phyloP scores from a whole-genome alignment of 2,888 invertebrate genomes.

The Panorpa germanica region DNA sequence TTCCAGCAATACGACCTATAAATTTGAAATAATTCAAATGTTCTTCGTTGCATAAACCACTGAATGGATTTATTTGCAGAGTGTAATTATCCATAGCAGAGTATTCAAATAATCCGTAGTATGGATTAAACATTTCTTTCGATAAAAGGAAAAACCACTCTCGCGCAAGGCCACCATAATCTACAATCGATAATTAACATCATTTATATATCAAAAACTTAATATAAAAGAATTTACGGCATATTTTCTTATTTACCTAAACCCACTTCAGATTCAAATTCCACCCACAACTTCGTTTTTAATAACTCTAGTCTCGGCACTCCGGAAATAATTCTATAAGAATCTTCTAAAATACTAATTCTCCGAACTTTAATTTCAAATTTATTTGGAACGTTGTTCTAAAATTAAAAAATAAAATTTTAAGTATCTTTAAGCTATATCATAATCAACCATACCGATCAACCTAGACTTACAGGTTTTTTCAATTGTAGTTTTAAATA shows the following conservation, averaged over 20 bases:
- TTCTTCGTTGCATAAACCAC: slow-evolving; percentile 94
- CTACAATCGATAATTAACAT: slow-evolving; percentile 26
- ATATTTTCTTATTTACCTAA: slow-evolving; percentile 27
- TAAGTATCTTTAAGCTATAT: slow-evolving; percentile 7
- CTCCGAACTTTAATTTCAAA: slow-evolving; percentile 91
- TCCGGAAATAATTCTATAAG: slow-evolving; percentile 84
- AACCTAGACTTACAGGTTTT: slow-evolving; percentile 54
- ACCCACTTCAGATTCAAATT: slow-evolving; percentile 95
- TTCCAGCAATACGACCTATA: slow-evolving; percentile 93
- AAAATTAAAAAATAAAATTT: slow-evolving; percentile 19
- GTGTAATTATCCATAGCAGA: slow-evolving; percentile 99
- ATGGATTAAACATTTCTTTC: slow-evolving; percentile 99
- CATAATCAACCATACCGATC: slow-evolving; percentile 4
- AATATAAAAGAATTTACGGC: not conserved
- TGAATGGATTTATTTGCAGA: slow-evolving; percentile 95
- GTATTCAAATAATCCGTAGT: slow-evolving; percentile 98
- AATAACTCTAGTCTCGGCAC: slow-evolving; percentile 80
- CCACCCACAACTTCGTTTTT: slow-evolving; percentile 96
- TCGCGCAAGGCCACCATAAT: slow-evolving; percentile 90
- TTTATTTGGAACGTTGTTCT: slow-evolving; percentile 94
- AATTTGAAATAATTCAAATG: slow-evolving; percentile 97
- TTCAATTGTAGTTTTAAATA: slow-evolving; percentile 92
- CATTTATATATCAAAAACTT: slow-evolving; percentile 3
- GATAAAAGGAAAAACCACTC: slow-evolving; percentile 99
- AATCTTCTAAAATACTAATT: slow-evolving; percentile 88